A percentile compares a stretch with the other conserved stretches of the same genome.
Conservation (phyloP, 2,113 vertebrate species). For the Cinclus cinclus region DNA sequence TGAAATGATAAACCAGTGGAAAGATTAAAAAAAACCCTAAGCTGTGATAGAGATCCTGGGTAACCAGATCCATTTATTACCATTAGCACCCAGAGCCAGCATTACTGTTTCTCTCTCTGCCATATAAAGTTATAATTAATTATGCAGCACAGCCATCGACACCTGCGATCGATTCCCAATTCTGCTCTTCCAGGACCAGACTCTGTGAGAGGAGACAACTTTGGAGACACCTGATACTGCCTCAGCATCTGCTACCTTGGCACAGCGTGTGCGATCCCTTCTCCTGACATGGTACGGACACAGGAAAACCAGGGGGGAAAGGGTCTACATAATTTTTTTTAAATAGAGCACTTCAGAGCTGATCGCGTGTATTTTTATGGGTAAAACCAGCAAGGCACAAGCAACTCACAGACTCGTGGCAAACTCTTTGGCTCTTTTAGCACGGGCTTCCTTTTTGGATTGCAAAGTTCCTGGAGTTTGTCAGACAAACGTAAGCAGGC, state of each 20-base stretch:
- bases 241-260: neutral
- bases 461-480: neutral
- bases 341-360: neutral
- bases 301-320: fast-evolving
- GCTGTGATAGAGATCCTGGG: neutral
- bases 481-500: neutral
- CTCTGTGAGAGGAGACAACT: neutral
- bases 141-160: neutral
- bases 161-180: neutral
- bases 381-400: neutral
- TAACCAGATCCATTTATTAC: constrained; percentile 1
- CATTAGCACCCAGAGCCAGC: neutral
- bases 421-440: neutral
- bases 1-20: constrained; percentile 45
- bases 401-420: neutral
- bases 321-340: neutral
- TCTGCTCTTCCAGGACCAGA: neutral
- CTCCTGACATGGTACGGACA: fast-evolving
- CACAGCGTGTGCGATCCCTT: neutral
- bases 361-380: neutral
- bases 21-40: neutral
- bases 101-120: neutral
- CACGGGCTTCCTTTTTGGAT: neutral
- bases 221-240: neutral
- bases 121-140: constrained; percentile 47